Conservation (phyloP, 2,113 vertebrate species). For the Hiodon alosoides region DNA sequence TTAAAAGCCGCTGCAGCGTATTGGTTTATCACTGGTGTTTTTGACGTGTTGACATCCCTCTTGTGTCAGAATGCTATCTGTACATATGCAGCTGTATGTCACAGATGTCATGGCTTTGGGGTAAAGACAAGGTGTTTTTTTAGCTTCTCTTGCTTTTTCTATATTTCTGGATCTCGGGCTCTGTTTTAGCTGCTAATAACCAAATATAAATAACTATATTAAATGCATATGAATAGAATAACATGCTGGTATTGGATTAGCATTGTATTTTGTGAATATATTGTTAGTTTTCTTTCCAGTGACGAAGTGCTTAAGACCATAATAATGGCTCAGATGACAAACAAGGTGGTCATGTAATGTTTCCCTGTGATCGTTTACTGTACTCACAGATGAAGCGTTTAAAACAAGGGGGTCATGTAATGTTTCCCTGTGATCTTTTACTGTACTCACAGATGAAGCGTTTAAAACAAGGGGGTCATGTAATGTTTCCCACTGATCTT, state of each 20-base stretch:
- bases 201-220: too few relatives aligned
- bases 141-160: too few relatives aligned
- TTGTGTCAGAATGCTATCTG: too few relatives aligned
- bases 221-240: too few relatives aligned
- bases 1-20: neutral
- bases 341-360: neutral
- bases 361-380: neutral
- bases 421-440: neutral
- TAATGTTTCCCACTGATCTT: neutral
- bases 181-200: too few relatives aligned
- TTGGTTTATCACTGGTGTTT: neutral
- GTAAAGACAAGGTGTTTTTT: too few relatives aligned
- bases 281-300: neutral
- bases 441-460: neutral
- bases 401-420: neutral
- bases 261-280: too few relatives aligned
- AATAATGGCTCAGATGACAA: neutral
- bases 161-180: too few relatives aligned
- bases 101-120: too few relatives aligned
- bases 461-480: conserved; percentile 40
- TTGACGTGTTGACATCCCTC: too few relatives aligned
- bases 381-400: neutral
- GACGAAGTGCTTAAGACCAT: neutral
- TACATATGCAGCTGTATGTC: too few relatives aligned
- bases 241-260: too few relatives aligned